These are phyloP conservation scores for Caenorhabditis brenneri DNA, from an alignment of 1,140 invertebrate species.

Conservation along the genomic window DNA sequence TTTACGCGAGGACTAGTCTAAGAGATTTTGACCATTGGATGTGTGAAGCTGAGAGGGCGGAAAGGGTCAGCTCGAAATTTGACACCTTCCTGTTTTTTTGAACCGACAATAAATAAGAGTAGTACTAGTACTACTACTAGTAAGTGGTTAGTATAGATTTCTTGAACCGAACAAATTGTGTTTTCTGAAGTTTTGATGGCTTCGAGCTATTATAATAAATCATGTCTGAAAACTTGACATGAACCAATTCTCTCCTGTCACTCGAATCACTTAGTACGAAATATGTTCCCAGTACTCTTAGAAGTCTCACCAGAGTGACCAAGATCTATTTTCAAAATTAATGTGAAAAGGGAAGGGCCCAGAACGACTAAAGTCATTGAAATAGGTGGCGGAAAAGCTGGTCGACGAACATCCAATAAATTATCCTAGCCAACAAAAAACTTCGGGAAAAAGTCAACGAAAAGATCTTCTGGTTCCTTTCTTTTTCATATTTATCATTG, in stretches of 20 bases:
- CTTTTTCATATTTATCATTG: background rate
- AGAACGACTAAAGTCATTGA: background rate
- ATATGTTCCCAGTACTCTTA: background rate
- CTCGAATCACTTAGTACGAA: too few species aligned
- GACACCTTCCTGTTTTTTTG: slow-evolving; percentile 11
- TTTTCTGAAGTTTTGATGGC: background rate
- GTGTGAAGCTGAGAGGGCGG: background rate
- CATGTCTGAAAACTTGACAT: background rate
- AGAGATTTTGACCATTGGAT: background rate
- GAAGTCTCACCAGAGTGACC: background rate
- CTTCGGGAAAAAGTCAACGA: background rate
- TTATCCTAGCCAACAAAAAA: background rate
- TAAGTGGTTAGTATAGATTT: background rate
- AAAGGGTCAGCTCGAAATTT: slow-evolving; percentile 3
- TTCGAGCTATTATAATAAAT: background rate
- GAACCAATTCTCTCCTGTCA: too few species aligned
- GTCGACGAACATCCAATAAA: slow-evolving; percentile 33
- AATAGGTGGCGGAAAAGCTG: slow-evolving; percentile 4
- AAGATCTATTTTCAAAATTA: background rate
- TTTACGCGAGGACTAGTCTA: background rate
- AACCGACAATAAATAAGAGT: background rate
- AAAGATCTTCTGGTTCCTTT: too few species aligned
- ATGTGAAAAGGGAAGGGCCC: background rate
- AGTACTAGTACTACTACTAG: background rate
- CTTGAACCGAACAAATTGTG: background rate